Percentiles rank a stretch among this genome's conserved stretches.
Conservation (phyloP, 2,113 vertebrate species). For the Ophthalmolycus amberensis region DNA sequence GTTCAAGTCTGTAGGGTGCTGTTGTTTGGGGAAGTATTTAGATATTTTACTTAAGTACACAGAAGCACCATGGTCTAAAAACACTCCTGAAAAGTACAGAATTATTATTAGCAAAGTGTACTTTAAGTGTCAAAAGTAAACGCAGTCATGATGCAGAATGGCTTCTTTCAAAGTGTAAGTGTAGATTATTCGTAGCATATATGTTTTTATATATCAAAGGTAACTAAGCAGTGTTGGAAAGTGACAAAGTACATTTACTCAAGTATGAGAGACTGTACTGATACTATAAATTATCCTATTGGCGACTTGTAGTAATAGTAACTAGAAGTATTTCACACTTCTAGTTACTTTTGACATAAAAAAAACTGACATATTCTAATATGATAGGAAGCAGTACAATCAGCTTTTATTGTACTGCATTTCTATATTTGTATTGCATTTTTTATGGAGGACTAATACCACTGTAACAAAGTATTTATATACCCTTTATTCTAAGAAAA, state of each 20-base stretch:
- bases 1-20: too few species aligned
- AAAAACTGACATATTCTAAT: neutral
- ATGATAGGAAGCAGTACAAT: neutral
- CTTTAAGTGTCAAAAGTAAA: neutral
- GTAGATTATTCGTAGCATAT: neutral
- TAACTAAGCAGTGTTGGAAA: neutral
- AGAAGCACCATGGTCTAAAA: neutral
- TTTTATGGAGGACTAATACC: neutral
- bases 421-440: neutral
- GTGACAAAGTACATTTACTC: neutral
- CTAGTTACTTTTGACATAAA: neutral
- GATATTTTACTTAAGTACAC: neutral
- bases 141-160: neutral
- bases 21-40: neutral
- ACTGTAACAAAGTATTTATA: neutral
- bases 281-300: neutral
- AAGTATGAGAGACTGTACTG: neutral
- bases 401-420: neutral
- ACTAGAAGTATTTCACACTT: neutral
- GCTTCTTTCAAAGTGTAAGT: neutral
- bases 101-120: neutral
- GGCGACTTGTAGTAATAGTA: neutral
- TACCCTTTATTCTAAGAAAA: neutral
- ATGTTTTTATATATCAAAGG: neutral
- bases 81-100: neutral